Conservation (phyloP, 2,113 vertebrate genomes). For the Phylloscopus trochilus region DNA sequence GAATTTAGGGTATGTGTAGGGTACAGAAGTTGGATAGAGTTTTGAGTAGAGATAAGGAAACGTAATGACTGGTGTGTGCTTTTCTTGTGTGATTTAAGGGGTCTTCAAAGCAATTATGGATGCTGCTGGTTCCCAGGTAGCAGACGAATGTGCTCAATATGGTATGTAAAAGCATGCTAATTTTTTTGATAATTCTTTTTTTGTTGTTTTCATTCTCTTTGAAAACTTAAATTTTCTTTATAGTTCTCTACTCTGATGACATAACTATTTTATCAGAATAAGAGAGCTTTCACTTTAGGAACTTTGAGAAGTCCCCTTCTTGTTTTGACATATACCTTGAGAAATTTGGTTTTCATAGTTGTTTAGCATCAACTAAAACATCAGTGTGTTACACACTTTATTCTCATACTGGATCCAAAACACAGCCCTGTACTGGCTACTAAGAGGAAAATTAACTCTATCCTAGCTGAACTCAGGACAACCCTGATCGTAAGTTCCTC, state of each 20-base stretch:
- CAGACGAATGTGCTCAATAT: conserved; percentile 63
- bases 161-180: conserved; percentile 64
- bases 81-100: conserved; percentile 68
- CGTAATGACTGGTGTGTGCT: background rate
- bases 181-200: background rate
- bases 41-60: background rate
- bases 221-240: background rate
- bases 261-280: background rate
- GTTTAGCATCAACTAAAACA: background rate
- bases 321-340: background rate
- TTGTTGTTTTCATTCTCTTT: background rate
- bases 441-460: background rate
- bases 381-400: background rate
- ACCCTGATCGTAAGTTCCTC: background rate
- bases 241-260: background rate
- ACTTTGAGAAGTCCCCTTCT: background rate
- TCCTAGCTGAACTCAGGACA: background rate
- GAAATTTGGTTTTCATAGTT: background rate
- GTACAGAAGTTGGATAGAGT: background rate
- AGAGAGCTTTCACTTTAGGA: background rate
- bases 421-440: background rate
- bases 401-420: background rate
- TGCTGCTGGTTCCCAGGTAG: conserved; percentile 79
- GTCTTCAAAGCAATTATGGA: conserved; percentile 89
- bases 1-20: background rate